These are phyloP conservation scores for Beris morrisii DNA, from an alignment of 2,888 invertebrate genomes.

Conservation along the genomic window DNA sequence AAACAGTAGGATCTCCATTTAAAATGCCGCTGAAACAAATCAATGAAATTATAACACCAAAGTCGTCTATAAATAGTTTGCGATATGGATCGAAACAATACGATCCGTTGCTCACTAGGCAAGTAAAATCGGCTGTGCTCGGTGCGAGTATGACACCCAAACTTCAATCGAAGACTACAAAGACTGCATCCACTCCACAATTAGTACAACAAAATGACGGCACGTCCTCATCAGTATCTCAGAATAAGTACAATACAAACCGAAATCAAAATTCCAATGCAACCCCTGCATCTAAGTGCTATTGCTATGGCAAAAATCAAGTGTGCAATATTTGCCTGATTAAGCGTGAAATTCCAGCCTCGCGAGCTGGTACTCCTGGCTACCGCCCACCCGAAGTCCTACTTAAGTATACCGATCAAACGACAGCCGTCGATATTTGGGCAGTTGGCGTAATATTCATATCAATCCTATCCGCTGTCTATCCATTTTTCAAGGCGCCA, in stretches of 20 bases:
- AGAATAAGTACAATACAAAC: constrained; percentile 48
- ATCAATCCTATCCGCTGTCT: constrained; percentile 74
- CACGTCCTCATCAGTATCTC: constrained; percentile 8
- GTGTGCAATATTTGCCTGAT: constrained; percentile 70
- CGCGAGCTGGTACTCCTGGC: constrained; percentile 87
- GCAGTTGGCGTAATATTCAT: constrained; percentile 83
- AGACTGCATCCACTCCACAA: constrained; percentile 7
- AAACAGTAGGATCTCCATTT: constrained; percentile 40
- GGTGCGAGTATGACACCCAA: constrained; percentile 40
- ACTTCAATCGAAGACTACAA: constrained; percentile 28
- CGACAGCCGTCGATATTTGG: constrained; percentile 87
- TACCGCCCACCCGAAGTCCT: constrained; percentile 86
- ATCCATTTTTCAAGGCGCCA: constrained; percentile 81
- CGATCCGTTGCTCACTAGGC: constrained; percentile 38
- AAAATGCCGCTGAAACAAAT: constrained; percentile 54
- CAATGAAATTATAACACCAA: constrained; percentile 40
- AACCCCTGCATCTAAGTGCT: constrained; percentile 58
- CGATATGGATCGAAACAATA: constrained; percentile 16
- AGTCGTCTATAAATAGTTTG: constrained; percentile 3
- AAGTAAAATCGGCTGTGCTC: constrained; percentile 43
- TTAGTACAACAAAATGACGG: constrained; percentile 27
- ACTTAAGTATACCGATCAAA: constrained; percentile 76
- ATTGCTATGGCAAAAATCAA: constrained; percentile 68
- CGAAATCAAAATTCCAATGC: constrained; percentile 30
- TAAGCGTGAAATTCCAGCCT: constrained; percentile 68